Evolutionary conservation across 2,888 invertebrate species (phyloP).

Genomic region (Pocota personata): DNA sequence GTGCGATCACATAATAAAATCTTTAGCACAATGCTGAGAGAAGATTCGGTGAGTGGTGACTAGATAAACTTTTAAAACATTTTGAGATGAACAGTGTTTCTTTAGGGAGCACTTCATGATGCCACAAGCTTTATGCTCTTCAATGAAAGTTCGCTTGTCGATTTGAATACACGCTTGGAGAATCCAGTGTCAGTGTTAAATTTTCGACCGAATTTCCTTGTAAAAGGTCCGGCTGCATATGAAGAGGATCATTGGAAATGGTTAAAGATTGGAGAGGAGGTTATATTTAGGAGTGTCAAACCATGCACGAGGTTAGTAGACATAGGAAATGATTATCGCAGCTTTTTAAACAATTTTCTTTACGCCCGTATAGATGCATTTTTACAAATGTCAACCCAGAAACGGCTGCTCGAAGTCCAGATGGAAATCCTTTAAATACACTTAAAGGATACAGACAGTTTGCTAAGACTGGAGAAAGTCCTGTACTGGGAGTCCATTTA

Average conservation of each 20-base stretch:
- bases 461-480: slow-evolving; percentile 80
- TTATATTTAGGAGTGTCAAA: slow-evolving; percentile 86
- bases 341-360: not conserved
- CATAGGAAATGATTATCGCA: not conserved
- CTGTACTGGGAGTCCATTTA: slow-evolving; percentile 83
- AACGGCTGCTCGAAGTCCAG: slow-evolving; percentile 85
- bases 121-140: slow-evolving; percentile 86
- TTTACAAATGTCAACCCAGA: slow-evolving; percentile 88
- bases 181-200: slow-evolving; percentile 84
- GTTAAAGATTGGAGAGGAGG: slow-evolving; percentile 86
- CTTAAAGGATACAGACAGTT: slow-evolving; percentile 84
- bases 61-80: not conserved
- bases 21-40: slow-evolving; percentile 76
- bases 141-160: slow-evolving; percentile 86
- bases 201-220: slow-evolving; percentile 88
- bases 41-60: slow-evolving; percentile 70
- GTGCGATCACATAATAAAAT: slow-evolving; percentile 78
- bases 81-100: slow-evolving; percentile 23
- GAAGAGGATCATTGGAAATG: slow-evolving; percentile 88
- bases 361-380: slow-evolving; percentile 84
- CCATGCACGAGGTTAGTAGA: slow-evolving; percentile 84
- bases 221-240: slow-evolving; percentile 85
- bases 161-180: slow-evolving; percentile 85
- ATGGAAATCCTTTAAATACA: slow-evolving; percentile 86
- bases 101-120: slow-evolving; percentile 86